phyloP scores from a whole-genome alignment of 2,797 vertebrate species.

The Ptychadena robeensis region DNA sequence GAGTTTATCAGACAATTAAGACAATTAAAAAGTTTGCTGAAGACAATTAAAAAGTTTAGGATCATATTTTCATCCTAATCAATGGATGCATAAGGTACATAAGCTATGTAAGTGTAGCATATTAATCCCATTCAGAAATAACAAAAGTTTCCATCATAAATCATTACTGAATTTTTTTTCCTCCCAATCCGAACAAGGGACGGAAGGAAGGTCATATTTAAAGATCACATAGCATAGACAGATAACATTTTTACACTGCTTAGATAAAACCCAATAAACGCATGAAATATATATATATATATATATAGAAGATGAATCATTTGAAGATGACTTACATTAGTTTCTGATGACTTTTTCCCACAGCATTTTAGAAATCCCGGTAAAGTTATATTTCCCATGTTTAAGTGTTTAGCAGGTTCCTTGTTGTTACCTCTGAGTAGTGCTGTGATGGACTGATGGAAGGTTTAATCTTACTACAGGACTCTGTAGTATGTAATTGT shows the following conservation, averaged over 20 bases:
- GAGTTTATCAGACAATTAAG: too few species aligned
- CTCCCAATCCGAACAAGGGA: neutral
- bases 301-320: neutral
- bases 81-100: neutral
- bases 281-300: too few species aligned
- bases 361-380: slow-evolving; percentile 35
- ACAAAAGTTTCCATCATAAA: neutral
- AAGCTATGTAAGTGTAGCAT: neutral
- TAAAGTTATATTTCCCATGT: slow-evolving; percentile 38
- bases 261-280: neutral
- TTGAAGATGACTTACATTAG: slow-evolving; percentile 33
- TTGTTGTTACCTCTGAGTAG: neutral
- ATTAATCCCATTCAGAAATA: neutral
- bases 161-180: neutral
- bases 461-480: neutral
- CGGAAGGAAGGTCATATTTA: neutral
- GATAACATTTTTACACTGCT: neutral
- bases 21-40: too few species aligned
- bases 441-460: neutral
- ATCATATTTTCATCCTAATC: neutral
- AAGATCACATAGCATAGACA: neutral
- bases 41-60: too few species aligned
- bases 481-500: slow-evolving; percentile 15
- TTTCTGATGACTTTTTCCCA: slow-evolving; percentile 9
- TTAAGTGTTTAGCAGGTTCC: neutral